A percentile compares a stretch with the other conserved stretches of the same genome.
phyloP scores from a whole-genome alignment of 1,140 invertebrate species.

The Philopotamus ludificatus region DNA sequence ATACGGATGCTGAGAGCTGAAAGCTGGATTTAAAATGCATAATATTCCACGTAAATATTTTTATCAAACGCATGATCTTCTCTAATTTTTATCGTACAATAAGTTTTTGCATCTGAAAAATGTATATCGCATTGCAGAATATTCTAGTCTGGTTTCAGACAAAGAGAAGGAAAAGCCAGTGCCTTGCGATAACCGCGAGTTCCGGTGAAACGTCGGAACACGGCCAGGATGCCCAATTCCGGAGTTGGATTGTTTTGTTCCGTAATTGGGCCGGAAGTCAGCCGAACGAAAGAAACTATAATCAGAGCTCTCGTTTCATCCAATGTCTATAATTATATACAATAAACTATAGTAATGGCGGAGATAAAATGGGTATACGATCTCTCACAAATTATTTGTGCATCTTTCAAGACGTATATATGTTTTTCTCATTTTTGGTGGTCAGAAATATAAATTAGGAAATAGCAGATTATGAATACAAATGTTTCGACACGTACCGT shows the following conservation, averaged over 20 bases:
- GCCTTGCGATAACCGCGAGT: background rate
- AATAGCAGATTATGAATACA: constrained; percentile 25
- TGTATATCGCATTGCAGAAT: too few species aligned
- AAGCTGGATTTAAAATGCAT: too few species aligned
- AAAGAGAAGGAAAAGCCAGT: background rate
- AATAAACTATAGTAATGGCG: background rate
- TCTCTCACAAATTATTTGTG: too few species aligned
- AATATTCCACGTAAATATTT: too few species aligned
- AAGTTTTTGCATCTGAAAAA: too few species aligned
- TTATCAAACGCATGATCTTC: too few species aligned
- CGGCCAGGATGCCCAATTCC: background rate
- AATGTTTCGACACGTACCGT: constrained; percentile 23
- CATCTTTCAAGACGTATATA: too few species aligned
- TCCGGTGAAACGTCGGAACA: background rate
- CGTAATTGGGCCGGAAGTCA: background rate
- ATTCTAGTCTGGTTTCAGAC: too few species aligned
- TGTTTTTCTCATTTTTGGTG: too few species aligned
- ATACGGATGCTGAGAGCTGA: too few species aligned
- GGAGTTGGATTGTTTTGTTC: constrained; percentile 2
- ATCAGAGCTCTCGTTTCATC: background rate
- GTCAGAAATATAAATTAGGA: background rate
- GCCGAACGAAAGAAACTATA: background rate
- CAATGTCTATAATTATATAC: background rate
- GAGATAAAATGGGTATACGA: too few species aligned
- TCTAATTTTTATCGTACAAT: too few species aligned